Base-by-base conservation (phyloP, 2,113 vertebrate genomes). In the Scopus umbretta region DNA sequence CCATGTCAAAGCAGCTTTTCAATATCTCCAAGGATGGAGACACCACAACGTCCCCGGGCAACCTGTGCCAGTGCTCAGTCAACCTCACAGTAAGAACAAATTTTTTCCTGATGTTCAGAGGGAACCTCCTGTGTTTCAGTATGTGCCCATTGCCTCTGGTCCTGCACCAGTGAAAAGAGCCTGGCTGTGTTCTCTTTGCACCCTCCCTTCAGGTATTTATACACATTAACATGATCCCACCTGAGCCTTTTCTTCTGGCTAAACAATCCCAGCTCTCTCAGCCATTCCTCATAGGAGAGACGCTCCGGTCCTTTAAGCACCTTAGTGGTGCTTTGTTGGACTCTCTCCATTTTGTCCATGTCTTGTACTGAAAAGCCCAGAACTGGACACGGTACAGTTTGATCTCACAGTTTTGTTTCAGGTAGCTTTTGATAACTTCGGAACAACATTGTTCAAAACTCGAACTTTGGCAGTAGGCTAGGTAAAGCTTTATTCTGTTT, bases 141-240 rank as follows among this genome's bases (percentile, higher is more conserved):
- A 38, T 47, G 26, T 68, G 32, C 5, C 16, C 26, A 5, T 59
- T 80, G 22, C 13, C n/a, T 86, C 76, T 65, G 25, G 3, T n/a
- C 29, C 14, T 47, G 62, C 50, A 59, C 13, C 34, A 62, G 17
- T 11, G 10, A 47, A 68, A 38, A 56, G 10, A 38, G 4, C 13
- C 20, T 58, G 20, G 6, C 11, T 80, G 18, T 43, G 18, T 53
- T 10, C 20, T 47, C 17, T 87, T 78, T n/a, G 4, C 13, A 36
- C 2, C 17, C 29, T 82, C 32, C 17, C 17, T 71, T 42, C 38
- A 30, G 16, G 7, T 74, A 43, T 80, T 76, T 42, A 12, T 12
- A 11, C 16, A 16, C 16, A 43, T 18, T 49, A 68, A 49, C 5
- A 14, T 0, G 4, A 34, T 52, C 1, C 0, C 15, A 14, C 19